These are phyloP conservation scores for Protula sp. DNA, from an alignment of 2,888 invertebrate species.

Conservation along the genomic window DNA sequence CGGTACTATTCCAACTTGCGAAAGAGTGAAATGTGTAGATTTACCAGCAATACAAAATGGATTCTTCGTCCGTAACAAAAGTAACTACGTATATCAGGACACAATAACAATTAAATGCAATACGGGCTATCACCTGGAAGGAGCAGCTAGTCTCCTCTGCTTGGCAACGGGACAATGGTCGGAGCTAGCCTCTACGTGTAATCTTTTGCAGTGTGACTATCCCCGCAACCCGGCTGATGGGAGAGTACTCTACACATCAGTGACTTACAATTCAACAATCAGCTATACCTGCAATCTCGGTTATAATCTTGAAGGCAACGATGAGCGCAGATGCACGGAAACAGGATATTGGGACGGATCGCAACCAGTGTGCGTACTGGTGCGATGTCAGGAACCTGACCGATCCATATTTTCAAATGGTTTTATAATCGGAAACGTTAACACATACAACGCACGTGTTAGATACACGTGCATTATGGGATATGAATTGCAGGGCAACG, in stretches of 20 bases:
- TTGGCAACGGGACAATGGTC: constrained; percentile 10
- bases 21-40: constrained; percentile 45
- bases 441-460: not conserved
- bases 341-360: constrained; percentile 11
- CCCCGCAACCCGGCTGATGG: constrained; percentile 28
- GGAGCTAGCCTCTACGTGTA: constrained; percentile 8
- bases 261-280: constrained; percentile 11
- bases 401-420: not conserved
- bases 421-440: not conserved
- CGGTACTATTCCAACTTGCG: constrained; percentile 10
- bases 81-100: constrained; percentile 19
- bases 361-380: constrained; percentile 7
- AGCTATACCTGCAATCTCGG: constrained; percentile 32
- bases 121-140: constrained; percentile 29
- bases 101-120: constrained; percentile 21
- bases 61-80: not conserved
- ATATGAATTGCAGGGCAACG: constrained; percentile 24
- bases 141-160: constrained; percentile 15
- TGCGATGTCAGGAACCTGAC: constrained; percentile 4
- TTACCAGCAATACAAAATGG: constrained; percentile 28
- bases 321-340: constrained; percentile 1
- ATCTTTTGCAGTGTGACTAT: constrained; percentile 44
- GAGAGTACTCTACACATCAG: not conserved
- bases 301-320: constrained; percentile 26
- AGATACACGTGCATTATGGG: constrained; percentile 27